A percentile compares a stretch with the other conserved stretches of the same genome.
phyloP scores from a whole-genome alignment of 2,888 invertebrate species.

The Thyatira batis region DNA sequence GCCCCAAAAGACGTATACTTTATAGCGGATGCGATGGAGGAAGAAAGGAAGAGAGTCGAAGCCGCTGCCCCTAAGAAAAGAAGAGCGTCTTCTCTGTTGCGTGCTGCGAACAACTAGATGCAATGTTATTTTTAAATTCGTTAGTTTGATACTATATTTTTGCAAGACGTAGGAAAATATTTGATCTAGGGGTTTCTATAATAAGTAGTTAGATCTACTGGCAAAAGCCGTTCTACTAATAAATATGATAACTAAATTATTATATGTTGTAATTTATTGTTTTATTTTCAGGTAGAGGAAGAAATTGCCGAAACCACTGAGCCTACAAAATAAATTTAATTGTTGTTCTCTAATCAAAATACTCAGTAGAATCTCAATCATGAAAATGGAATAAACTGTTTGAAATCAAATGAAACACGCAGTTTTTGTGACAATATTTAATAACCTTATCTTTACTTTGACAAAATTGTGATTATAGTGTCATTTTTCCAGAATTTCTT shows the following conservation, averaged over 20 bases:
- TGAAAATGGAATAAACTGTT: slow-evolving; percentile 1
- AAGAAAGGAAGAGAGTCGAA: slow-evolving; percentile 49
- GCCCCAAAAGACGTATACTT: slow-evolving; percentile 56
- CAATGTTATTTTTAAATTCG: not conserved
- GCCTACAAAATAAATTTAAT: slow-evolving; percentile 40
- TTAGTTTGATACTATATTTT: slow-evolving; percentile 14
- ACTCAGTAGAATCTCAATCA: slow-evolving; percentile 7
- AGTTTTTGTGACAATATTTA: not conserved
- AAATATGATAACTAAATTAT: not conserved
- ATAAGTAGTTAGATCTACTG: too few relatives aligned
- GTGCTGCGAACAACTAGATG: slow-evolving; percentile 33
- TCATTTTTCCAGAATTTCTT: too few relatives aligned
- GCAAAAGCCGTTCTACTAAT: not conserved
- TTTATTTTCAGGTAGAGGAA: slow-evolving; percentile 63
- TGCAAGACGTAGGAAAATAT: not conserved
- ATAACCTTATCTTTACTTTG: not conserved
- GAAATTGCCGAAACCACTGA: slow-evolving; percentile 51
- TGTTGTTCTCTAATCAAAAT: slow-evolving; percentile 7
- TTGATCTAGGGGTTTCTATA: not conserved
- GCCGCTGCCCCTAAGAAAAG: slow-evolving; percentile 64
- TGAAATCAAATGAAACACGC: not conserved
- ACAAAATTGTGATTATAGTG: not conserved
- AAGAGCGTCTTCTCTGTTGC: slow-evolving; percentile 52
- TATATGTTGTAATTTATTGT: not conserved
- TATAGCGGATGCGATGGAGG: slow-evolving; percentile 53